Base-by-base conservation (phyloP, 2,888 invertebrate genomes). In the Cristatella mucedo region DNA sequence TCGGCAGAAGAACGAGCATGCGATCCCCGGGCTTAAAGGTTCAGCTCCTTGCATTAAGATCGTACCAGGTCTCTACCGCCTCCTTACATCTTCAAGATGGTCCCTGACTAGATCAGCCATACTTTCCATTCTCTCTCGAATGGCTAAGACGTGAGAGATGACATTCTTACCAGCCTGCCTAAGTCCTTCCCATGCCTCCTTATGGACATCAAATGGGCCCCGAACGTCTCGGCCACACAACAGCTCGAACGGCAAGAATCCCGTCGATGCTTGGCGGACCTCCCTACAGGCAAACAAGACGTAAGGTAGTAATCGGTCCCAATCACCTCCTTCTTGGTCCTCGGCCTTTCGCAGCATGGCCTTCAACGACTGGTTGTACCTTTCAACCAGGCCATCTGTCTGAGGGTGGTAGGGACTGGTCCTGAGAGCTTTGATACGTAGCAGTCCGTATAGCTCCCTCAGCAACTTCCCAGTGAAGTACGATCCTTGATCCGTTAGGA, bases 271-370 rank as follows among this genome's bases (percentile, higher is more conserved):
- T 24, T 49, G 45, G 18, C 44, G 45, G 3, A 41, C 44, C 33
- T 47, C 50, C 18, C 48, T 29, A n/a, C 47, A 48, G 3, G 46
- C 47, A 40, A 50, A 50, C 13, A 49, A 29, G 2, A 44, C 24
- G 4, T 44, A 29, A 22, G 44, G 16, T 9, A 49, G 18, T 31
- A 44, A 49, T 24, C 43, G 34, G 33, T 53, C 49, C 49, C 50
- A 50, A 16, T 49, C 40, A 11, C 42, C 43, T 4, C 45, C 46
- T 13, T 24, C 6, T 24, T 49, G 44, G 2, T 18, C 30, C 29
- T 42, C 33, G 43, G 49, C 40, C 29, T 38, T 45, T 7, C 38
- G 20, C 9, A 52, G 22, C 49, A 52, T 51, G 1, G 26, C 6
- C 13, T 49, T 49, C 6, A 53, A 29, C 1, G 43, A 44, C 1